These are phyloP conservation scores for Pentalonia nigronervosa DNA, from an alignment of 1,140 invertebrate genomes.

Conservation along the genomic window DNA sequence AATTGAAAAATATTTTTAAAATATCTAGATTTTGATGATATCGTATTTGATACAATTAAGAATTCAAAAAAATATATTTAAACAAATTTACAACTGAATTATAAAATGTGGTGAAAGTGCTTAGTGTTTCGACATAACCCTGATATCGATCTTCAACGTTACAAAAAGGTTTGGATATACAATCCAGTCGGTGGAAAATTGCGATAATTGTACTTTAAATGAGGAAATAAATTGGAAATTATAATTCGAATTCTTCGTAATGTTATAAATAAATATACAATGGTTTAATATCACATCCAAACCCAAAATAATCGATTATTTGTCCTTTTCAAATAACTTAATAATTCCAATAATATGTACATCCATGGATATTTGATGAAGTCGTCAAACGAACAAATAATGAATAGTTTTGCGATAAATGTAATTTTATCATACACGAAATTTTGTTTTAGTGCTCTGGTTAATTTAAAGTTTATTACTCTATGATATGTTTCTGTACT, in stretches of 20 bases:
- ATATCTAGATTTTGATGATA: too few species aligned
- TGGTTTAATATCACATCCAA: background rate
- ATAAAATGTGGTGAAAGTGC: too few species aligned
- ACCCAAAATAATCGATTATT: background rate
- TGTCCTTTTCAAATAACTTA: background rate
- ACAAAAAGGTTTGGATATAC: too few species aligned
- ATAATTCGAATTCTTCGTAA: background rate
- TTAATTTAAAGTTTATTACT: constrained; percentile 16
- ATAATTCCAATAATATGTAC: background rate
- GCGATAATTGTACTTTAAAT: background rate
- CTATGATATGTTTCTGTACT: background rate
- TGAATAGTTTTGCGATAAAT: background rate
- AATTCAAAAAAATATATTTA: too few species aligned
- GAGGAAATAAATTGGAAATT: background rate
- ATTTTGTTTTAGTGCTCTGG: background rate
- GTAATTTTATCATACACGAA: background rate
- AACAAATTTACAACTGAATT: too few species aligned
- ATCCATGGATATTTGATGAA: background rate
- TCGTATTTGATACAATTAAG: too few species aligned
- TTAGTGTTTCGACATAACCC: too few species aligned
- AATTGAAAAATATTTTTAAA: too few species aligned
- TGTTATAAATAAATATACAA: too few species aligned
- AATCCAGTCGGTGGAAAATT: background rate
- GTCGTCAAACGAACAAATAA: background rate
- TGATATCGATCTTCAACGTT: too few species aligned